Base-by-base conservation (phyloP, 1,140 invertebrate species). In the Trachymyrmex cornetzi region DNA sequence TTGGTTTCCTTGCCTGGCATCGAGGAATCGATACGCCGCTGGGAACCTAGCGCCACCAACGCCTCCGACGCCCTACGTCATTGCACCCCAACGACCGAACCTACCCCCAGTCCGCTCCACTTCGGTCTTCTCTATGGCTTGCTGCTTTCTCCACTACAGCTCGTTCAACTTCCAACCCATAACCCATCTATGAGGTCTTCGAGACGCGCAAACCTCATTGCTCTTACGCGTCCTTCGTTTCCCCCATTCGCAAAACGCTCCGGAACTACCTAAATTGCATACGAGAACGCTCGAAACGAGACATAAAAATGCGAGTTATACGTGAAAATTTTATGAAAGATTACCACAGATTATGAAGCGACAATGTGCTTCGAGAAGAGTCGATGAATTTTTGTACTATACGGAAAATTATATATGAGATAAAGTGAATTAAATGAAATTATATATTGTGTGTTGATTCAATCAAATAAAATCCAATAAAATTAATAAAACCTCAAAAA, bases 21-120 rank as follows among this genome's bases (percentile, higher is more conserved):
- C 87, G 91, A 91, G 92, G 93, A 94, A 94, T 94, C 93, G 93
- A 94, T 94, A 94, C 91, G 92, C 92, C 86, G 86, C 91, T 94
- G 93, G 93, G 93, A 95, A 92, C 93, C 92, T 93, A 95, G 94
- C 94, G 94, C 94, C 93, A 93, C 92, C 94, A 94, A 92, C 93
- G 90, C 91, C 93, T 93, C 92, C 92, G 89, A 92, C 91, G 91
- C 88, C 89, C 93, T 93, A 93, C 94, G 93, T 94, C 93, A 94
- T 93, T 93, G 93, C 92, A 92, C 87, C 91, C 87, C 93, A 87
- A 85, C 93, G 90, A 91, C 90, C 92, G 85, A 90, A 91, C 90
- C 92, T 89, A 57, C n/a, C 59, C 53, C 69, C 69, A 44, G 19
- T 87, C 50, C 64, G 53, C 66, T 44, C 14, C 63, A 55, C 61